phyloP scores from a whole-genome alignment of 2,888 invertebrate genomes.

The Lycia hirtaria region DNA sequence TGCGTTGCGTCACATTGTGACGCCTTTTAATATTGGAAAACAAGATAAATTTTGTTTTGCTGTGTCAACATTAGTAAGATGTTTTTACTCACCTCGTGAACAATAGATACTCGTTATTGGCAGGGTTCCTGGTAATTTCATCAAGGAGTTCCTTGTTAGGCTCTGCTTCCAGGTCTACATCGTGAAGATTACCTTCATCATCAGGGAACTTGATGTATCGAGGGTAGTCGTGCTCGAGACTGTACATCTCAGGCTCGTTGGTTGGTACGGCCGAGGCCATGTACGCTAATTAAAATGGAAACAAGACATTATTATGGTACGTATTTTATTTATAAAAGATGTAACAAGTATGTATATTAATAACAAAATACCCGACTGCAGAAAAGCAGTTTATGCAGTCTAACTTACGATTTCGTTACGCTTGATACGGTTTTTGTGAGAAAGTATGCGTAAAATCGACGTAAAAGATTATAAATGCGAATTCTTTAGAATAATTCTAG shows the following conservation, averaged over 20 bases:
- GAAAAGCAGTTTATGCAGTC: no score
- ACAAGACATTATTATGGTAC: background rate
- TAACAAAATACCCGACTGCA: no score
- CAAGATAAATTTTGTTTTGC: no score
- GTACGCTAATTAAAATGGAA: slow-evolving; percentile 42
- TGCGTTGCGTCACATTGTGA: no score
- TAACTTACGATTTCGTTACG: no score
- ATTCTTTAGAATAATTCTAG: no score
- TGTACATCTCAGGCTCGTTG: slow-evolving; percentile 31
- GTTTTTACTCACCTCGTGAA: slow-evolving; percentile 54
- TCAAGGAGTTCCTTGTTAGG: slow-evolving; percentile 49
- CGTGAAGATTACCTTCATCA: slow-evolving; percentile 53
- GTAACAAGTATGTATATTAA: no score
- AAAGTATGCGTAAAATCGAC: no score
- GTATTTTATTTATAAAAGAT: background rate
- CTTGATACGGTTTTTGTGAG: no score
- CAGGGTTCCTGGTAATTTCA: slow-evolving; percentile 55
- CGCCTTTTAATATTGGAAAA: no score
- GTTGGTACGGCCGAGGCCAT: slow-evolving; percentile 51
- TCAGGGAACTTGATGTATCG: slow-evolving; percentile 57
- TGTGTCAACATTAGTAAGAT: no score
- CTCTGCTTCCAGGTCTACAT: slow-evolving; percentile 56
- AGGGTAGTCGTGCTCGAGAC: slow-evolving; percentile 44
- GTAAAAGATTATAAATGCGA: no score
- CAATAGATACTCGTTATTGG: slow-evolving; percentile 53